Percentiles rank a stretch among this genome's conserved stretches.
Evolutionary conservation across 2,888 invertebrate species (phyloP).

Genomic region (Dione vanillae): DNA sequence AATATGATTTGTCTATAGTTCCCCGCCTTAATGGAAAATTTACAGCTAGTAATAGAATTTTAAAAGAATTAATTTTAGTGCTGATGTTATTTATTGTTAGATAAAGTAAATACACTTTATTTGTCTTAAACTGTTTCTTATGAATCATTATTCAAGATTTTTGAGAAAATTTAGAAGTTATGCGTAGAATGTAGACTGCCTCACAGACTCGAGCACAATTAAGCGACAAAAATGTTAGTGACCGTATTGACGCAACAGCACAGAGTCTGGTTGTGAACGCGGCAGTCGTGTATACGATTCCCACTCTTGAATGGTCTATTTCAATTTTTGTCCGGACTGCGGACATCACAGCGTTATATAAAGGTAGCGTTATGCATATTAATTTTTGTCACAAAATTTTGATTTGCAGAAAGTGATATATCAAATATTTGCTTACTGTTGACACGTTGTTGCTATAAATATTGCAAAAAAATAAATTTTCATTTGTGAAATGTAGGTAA

Average conservation of each 20-base stretch:
- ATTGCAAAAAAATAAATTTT: too few species aligned
- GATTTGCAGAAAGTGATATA: background rate
- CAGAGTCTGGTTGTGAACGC: too few species aligned
- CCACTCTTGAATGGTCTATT: too few species aligned
- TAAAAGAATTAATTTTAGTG: background rate
- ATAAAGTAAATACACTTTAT: background rate
- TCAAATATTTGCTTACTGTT: conserved; percentile 2
- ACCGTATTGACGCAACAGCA: too few species aligned
- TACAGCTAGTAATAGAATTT: background rate
- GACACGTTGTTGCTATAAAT: background rate
- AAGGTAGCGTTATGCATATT: conserved; percentile 41
- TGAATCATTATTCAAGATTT: background rate
- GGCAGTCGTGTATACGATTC: too few species aligned
- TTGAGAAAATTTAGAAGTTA: too few species aligned
- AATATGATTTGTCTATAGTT: background rate
- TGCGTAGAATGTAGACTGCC: too few species aligned
- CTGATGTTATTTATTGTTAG: background rate
- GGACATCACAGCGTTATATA: conserved; percentile 30
- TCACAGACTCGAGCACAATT: too few species aligned
- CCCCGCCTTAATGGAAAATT: background rate
- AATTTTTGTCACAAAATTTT: conserved; percentile 29
- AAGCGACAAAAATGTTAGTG: too few species aligned
- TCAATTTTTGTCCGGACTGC: conserved; percentile 36
- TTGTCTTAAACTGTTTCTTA: background rate
- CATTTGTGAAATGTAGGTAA: too few species aligned